Evolutionary conservation across 2,113 vertebrate genomes (phyloP), one percentile per base, ranked within the genome.

Genomic region (Lagopus muta): DNA sequence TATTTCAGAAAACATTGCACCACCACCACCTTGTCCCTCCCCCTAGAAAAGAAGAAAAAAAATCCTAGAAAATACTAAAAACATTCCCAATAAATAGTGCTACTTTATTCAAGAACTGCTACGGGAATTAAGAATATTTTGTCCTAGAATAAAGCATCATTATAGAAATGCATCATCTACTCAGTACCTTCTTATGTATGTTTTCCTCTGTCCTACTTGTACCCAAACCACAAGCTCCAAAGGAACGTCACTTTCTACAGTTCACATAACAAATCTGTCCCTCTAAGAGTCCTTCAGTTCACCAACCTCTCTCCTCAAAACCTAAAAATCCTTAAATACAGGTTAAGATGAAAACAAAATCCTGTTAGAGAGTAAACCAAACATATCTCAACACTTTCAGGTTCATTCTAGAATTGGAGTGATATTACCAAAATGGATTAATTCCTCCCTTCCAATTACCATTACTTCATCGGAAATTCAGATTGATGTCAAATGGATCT

Each of bases 161-260:
- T 24, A 60, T 1, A 50, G 38, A 77, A 93, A 80, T 8, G 12
- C 38, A 72, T 12, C 4, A 6, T 52, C 45, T 70, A 12, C 64
- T 50, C 42, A 32, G 36, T 62, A 47, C 14, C 22, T 13, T 42
- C 71, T 75, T 75, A 78, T 0, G 58, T 2, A 65, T 0, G 0
- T 1, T 18, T 32, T 71, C 21, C 28, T 85, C 28, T 71, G 40
- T 62, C 20, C 64, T 69, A 24, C 8, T 12, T 76, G 15, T 24
- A 65, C 36, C 43, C 78, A 72, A 80, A 21, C 28, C 58, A 69
- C 3, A 13, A 71, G n/a, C 15, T 55, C 52, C 48, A 66, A 82
- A 64, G 47, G 13, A 71, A 92, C 5, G 12, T 1, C 1, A 4
- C 25, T 47, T 84, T 28, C 36, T 27, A 7, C 0, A 67, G 15